A percentile compares a stretch with the other conserved stretches of the same genome.
Evolutionary conservation across 1,140 invertebrate genomes (phyloP).

Genomic region (Ceratosolen solmsi): DNA sequence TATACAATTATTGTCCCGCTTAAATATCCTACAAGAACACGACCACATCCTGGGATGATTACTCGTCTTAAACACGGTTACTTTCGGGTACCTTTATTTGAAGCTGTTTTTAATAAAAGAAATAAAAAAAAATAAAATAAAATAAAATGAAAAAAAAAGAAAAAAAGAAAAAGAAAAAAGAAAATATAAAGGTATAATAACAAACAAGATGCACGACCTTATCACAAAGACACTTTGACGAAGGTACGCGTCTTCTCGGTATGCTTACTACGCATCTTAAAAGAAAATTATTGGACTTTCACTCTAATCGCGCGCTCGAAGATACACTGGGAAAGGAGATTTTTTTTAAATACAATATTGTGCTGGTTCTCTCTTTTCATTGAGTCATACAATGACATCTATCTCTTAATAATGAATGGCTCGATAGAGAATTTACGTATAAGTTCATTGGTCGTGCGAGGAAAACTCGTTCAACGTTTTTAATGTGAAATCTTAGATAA

Average conservation of each 20-base stretch:
- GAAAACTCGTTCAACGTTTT: background rate
- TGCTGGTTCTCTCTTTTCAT: background rate
- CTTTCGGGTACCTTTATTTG: constrained; percentile 5
- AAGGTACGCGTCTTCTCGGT: constrained; percentile 18
- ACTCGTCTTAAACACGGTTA: constrained; percentile 39
- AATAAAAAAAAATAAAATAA: too few species aligned
- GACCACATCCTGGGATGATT: constrained; percentile 39
- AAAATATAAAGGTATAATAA: background rate
- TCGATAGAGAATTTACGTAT: background rate
- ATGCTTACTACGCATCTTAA: constrained; percentile 18
- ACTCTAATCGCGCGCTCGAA: constrained; percentile 11
- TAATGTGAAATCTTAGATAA: too few species aligned
- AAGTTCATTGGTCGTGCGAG: background rate
- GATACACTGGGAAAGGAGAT: background rate
- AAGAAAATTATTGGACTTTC: constrained; percentile 26
- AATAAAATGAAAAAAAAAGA: too few species aligned
- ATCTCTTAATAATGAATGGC: background rate
- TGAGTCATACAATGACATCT: background rate
- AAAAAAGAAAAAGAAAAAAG: too few species aligned
- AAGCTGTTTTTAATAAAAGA: constrained; percentile 30
- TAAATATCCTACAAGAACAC: constrained; percentile 9
- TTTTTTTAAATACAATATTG: background rate
- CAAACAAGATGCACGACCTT: constrained; percentile 43
- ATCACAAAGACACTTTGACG: constrained; percentile 41
- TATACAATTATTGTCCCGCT: constrained; percentile 24